Percentiles rank a stretch among this genome's conserved stretches.
These are phyloP conservation scores for Hapalemur alaotrensis DNA, from an alignment of 2,797 vertebrate genomes.

Conservation along the genomic window DNA sequence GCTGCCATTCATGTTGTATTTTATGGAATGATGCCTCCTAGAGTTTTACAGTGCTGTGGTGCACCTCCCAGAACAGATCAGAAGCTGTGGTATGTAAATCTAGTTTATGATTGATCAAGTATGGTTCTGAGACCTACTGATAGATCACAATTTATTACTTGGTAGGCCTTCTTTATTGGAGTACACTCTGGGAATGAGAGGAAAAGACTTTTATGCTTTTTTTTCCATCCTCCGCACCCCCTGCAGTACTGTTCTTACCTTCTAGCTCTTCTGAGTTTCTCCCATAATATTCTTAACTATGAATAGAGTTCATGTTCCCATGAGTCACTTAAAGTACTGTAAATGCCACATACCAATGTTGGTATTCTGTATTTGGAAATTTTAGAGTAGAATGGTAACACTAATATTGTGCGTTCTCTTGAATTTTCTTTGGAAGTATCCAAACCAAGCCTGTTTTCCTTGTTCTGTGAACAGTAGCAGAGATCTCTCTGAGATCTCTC, in stretches of 20 bases:
- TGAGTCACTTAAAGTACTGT: neutral
- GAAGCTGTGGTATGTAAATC: neutral
- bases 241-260: neutral
- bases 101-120: neutral
- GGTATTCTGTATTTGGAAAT: conserved; percentile 55
- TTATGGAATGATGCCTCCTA: neutral
- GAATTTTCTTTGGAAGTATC: conserved; percentile 35
- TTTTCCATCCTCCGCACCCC: neutral
- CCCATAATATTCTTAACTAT: neutral
- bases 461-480: conserved; percentile 26
- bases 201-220: neutral
- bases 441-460: neutral
- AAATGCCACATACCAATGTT: neutral
- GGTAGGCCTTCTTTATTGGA: neutral
- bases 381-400: conserved; percentile 4
- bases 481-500: neutral
- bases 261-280: neutral
- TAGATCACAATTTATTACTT: neutral
- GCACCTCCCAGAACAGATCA: neutral
- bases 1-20: neutral
- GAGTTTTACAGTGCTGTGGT: neutral
- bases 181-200: neutral
- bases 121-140: neutral
- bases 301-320: conserved; percentile 9
- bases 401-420: conserved; percentile 22